Evolutionary conservation across 2,888 invertebrate species (phyloP).

Genomic region (Blastobasis lacticolella): DNA sequence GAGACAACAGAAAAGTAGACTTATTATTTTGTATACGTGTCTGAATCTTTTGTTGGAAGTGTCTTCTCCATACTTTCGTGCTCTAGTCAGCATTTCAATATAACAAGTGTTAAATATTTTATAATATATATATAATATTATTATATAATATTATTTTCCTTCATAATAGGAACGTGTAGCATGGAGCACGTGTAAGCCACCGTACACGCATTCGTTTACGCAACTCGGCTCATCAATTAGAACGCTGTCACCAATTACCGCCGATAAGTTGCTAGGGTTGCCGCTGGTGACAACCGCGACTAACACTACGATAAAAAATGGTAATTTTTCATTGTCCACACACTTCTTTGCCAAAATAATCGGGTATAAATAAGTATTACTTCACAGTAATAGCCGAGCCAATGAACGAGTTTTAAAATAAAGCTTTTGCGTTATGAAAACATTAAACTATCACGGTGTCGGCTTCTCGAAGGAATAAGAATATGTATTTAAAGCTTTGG

Average conservation of each 20-base stretch:
- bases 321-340: slow-evolving; percentile 33
- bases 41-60: too few relatives aligned
- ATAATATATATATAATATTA: too few relatives aligned
- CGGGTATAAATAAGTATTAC: slow-evolving; percentile 30
- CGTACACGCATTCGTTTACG: too few relatives aligned
- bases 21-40: too few relatives aligned
- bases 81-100: too few relatives aligned
- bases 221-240: slow-evolving; percentile 25
- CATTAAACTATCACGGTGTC: slow-evolving; percentile 12
- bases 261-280: slow-evolving; percentile 15
- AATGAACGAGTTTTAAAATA: slow-evolving; percentile 11
- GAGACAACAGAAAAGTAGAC: too few relatives aligned
- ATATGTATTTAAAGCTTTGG: neutral
- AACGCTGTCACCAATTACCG: slow-evolving; percentile 32
- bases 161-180: too few relatives aligned
- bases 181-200: too few relatives aligned
- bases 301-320: slow-evolving; percentile 11
- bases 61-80: too few relatives aligned
- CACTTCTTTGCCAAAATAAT: slow-evolving; percentile 28
- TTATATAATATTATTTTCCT: too few relatives aligned
- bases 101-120: too few relatives aligned
- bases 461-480: neutral
- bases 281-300: slow-evolving; percentile 6
- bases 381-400: slow-evolving; percentile 17
- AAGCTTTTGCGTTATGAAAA: slow-evolving; percentile 10